Base-by-base conservation (phyloP, 2,888 invertebrate genomes). In the Conus canariensis region DNA sequence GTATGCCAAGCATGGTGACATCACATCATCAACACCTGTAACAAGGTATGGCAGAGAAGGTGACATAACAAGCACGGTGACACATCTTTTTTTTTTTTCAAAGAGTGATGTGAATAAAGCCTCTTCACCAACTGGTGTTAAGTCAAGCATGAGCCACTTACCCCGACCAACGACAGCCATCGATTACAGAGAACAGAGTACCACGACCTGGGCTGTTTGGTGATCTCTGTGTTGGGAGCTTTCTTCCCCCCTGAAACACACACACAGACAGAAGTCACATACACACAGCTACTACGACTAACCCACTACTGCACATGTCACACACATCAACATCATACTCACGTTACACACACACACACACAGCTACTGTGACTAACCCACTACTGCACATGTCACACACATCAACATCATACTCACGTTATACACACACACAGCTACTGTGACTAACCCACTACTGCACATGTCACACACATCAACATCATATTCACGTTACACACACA, bases 131-230 rank as follows among this genome's bases (percentile, higher is more conserved):
- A 45, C 45, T 83, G 60, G 85, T 85, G 60, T 1, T 64, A 14
- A 14, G 60, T 60, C 12, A 60, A 9, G 60, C 12, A 64, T 10
- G 45, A 14, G 8, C 16, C n/a, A 97, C 97, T 97, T 97, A 99
- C 99, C 94, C 99, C 99, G 93, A 98, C 96, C 7, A 99, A 97
- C 2, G 99, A 98, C 86, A 99, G 97, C 99, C 99, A 99, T 94
- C 99, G 97, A 96, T 99, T 99, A 96, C 99, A 99, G 93, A 99
- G 97, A 93, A 98, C 97, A 0, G 99, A 98, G 96, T 99, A 99
- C 99, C 99, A 99, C 95, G 98, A 98, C 94, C 98, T 98, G 94
- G 98, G 98, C 97, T 99, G 99, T 14, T 98, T 98, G 59, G 95
- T 95, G 64, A 97, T 96, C 85, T 96, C 95, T 90, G 94, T 94